Conservation (phyloP, 2,113 vertebrate species). For the Alexandromys fortis region DNA sequence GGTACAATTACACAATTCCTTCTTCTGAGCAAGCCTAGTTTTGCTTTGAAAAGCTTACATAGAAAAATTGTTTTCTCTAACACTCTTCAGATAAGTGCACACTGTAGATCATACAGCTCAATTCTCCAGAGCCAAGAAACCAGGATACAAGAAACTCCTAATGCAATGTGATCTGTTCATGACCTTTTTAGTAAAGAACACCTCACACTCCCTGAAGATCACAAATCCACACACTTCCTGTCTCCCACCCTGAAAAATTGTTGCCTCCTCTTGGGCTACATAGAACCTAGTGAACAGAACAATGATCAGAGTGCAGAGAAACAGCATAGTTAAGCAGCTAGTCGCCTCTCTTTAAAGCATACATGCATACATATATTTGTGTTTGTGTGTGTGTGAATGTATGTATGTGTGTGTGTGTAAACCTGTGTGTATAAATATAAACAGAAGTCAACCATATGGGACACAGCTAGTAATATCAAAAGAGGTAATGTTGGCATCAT, state of each 20-base stretch:
- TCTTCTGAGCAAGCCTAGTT: conserved; percentile 58
- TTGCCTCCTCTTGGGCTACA: neutral
- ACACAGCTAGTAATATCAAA: conserved; percentile 80
- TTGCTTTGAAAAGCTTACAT: conserved; percentile 40
- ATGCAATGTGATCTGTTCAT: conserved; percentile 61
- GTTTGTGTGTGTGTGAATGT: neutral
- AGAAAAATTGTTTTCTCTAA: conserved; percentile 58
- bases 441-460: conserved; percentile 82
- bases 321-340: neutral
- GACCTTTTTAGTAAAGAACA: conserved; percentile 39
- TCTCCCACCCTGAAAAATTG: conserved; percentile 7
- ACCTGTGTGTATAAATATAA: conserved; percentile 37
- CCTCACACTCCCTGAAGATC: neutral
- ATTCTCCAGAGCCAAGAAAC: conserved; percentile 70
- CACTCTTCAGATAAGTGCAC: conserved; percentile 35
- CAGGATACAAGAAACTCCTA: conserved; percentile 73
- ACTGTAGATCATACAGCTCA: conserved; percentile 62
- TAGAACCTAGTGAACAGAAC: neutral
- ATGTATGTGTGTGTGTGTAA: neutral
- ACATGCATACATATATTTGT: neutral
- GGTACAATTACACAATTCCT: neutral
- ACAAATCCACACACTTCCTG: neutral
- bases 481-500: conserved; percentile 78
- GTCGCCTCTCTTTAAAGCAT: neutral
- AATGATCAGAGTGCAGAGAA: neutral